Evolutionary conservation across 2,888 invertebrate genomes (phyloP).

Genomic region (Eupithecia insigniata): DNA sequence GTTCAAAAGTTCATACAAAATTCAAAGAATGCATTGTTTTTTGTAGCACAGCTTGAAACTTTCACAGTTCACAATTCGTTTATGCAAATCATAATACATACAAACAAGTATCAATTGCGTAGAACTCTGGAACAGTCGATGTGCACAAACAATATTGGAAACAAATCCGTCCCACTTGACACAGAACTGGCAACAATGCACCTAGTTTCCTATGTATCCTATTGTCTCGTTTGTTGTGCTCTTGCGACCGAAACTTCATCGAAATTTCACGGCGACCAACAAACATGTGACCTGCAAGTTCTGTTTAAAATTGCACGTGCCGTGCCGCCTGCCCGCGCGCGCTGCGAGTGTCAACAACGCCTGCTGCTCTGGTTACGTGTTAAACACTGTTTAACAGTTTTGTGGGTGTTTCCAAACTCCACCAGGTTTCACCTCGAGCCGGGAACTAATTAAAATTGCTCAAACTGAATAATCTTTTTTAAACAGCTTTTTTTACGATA

Average conservation of each 20-base stretch:
- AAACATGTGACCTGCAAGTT: constrained; percentile 60
- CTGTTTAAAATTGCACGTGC: constrained; percentile 77
- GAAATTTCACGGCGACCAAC: constrained; percentile 65
- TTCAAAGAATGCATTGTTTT: constrained; percentile 1
- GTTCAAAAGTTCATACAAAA: background rate
- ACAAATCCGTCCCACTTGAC: constrained; percentile 38
- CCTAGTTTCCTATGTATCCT: constrained; percentile 42
- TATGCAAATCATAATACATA: constrained; percentile 7
- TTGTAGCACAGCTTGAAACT: background rate
- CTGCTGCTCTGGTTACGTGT: constrained; percentile 72
- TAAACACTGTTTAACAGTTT: constrained; percentile 75
- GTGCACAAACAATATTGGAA: constrained; percentile 32
- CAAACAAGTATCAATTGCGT: constrained; percentile 19
- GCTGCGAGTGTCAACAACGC: constrained; percentile 68
- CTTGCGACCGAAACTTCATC: constrained; percentile 62
- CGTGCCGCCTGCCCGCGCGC: constrained; percentile 54
- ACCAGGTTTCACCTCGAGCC: constrained; percentile 9
- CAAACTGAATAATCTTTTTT: constrained; percentile 28
- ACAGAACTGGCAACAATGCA: constrained; percentile 40
- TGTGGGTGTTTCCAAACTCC: constrained; percentile 60
- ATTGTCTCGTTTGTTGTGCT: constrained; percentile 48
- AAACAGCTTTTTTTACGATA: constrained; percentile 29
- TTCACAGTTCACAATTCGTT: constrained; percentile 7
- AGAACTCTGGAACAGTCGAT: constrained; percentile 18
- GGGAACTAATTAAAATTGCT: constrained; percentile 24